phyloP scores from a whole-genome alignment of 2,113 vertebrate species.

The Ploceus nigricollis region DNA sequence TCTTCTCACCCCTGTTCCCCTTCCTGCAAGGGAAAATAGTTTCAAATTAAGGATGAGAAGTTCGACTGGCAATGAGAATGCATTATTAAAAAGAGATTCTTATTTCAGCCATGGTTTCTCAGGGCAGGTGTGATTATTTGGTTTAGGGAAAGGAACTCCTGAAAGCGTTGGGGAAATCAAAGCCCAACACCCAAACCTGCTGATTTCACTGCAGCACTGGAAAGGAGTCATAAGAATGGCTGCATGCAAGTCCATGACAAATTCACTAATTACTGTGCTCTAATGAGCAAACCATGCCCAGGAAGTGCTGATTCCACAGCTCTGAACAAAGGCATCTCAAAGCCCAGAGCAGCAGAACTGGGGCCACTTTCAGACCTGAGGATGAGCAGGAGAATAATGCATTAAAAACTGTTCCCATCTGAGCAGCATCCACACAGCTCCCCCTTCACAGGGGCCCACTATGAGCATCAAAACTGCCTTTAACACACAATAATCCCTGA shows the following conservation, averaged over 20 bases:
- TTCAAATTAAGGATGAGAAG: not conserved
- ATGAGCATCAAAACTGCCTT: not conserved
- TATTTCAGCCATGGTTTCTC: not conserved
- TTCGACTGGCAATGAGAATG: not conserved
- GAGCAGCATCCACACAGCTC: not conserved
- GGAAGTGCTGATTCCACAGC: not conserved
- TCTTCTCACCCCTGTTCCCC: not conserved
- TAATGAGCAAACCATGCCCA: not conserved
- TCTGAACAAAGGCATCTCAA: not conserved
- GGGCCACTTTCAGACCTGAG: not conserved
- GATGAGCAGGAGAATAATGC: not conserved
- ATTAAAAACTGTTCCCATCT: not conserved
- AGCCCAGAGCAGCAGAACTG: not conserved
- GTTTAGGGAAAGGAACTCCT: not conserved
- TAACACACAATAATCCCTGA: not conserved
- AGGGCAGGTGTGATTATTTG: not conserved
- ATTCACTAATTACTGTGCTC: not conserved
- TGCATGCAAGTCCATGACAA: not conserved
- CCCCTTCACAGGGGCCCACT: not conserved
- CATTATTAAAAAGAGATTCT: not conserved
- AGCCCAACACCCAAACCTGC: not conserved
- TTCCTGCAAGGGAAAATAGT: not conserved
- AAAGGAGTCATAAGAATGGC: not conserved
- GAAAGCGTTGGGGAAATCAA: not conserved
- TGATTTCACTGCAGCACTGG: not conserved